Percentiles rank a stretch among this genome's conserved stretches.
Evolutionary conservation across 2,888 invertebrate species (phyloP).

Genomic region (Trichopoda pennipes): DNA sequence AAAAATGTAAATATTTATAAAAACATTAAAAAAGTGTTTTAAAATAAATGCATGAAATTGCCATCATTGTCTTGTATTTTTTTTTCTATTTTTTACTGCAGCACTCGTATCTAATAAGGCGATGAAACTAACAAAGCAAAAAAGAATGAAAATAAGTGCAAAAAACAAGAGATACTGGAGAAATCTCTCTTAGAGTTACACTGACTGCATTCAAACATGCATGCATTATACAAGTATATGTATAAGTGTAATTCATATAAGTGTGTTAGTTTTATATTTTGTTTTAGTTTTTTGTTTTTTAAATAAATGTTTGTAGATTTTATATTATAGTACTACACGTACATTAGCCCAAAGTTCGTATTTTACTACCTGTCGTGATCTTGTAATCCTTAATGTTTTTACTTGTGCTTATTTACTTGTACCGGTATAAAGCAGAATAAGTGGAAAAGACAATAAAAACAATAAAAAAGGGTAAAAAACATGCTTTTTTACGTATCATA

Average conservation of each 20-base stretch:
- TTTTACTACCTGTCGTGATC: slow-evolving; percentile 66
- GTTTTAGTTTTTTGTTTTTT: not conserved
- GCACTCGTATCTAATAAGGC: slow-evolving; percentile 38
- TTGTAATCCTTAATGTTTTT: slow-evolving; percentile 63
- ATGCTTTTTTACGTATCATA: not conserved
- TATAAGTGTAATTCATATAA: not conserved
- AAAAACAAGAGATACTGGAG: slow-evolving; percentile 25
- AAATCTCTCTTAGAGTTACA: slow-evolving; percentile 27
- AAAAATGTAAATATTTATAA: not conserved
- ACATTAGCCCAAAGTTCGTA: slow-evolving; percentile 65
- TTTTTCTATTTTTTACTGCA: slow-evolving; percentile 7
- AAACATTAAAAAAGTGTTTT: slow-evolving; percentile 18
- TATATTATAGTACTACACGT: slow-evolving; percentile 51
- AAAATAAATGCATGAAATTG: slow-evolving; percentile 48
- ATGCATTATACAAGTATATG: not conserved
- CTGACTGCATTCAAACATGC: slow-evolving; percentile 44
- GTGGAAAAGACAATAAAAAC: slow-evolving; percentile 30
- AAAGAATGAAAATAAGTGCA: slow-evolving; percentile 34
- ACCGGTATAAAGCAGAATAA: not conserved
- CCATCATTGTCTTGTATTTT: slow-evolving; percentile 15
- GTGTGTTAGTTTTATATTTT: not conserved
- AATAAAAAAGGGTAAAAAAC: slow-evolving; percentile 23
- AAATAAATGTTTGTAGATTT: slow-evolving; percentile 7
- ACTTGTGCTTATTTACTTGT: slow-evolving; percentile 52
- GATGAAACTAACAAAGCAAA: slow-evolving; percentile 52